These are phyloP conservation scores for Neodon shergylaensis DNA, from an alignment of 2,113 vertebrate genomes.

Conservation along the genomic window DNA sequence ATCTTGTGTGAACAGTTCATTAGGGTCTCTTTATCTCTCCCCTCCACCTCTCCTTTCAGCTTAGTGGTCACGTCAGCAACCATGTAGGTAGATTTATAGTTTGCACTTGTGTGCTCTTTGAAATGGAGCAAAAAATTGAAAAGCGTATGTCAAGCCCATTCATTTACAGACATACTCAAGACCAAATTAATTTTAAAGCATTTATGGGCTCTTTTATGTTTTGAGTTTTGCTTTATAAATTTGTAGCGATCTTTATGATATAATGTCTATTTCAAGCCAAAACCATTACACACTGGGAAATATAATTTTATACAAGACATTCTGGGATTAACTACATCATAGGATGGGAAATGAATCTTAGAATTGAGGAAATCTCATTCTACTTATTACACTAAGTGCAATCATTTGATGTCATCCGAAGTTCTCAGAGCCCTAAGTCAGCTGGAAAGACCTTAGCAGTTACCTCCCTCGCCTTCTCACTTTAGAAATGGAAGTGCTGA, in stretches of 20 bases:
- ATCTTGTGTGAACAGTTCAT: conserved; percentile 73
- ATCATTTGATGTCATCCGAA: conserved; percentile 4
- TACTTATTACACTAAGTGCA: conserved; percentile 69
- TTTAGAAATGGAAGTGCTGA: conserved; percentile 34
- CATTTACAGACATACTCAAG: conserved; percentile 79
- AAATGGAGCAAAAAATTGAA: conserved; percentile 82
- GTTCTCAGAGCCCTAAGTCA: neutral
- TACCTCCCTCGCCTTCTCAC: neutral
- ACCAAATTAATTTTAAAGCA: conserved; percentile 86
- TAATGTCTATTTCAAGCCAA: conserved; percentile 77
- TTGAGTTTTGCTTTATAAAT: conserved; percentile 82
- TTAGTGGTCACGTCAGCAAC: conserved; percentile 76
- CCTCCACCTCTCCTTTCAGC: conserved; percentile 17
- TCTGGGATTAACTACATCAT: conserved; percentile 56
- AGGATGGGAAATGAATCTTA: conserved; percentile 74
- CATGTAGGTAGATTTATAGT: conserved; percentile 80
- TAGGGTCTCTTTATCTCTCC: conserved; percentile 62
- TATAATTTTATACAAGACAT: conserved; percentile 67
- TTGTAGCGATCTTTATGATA: conserved; percentile 78
- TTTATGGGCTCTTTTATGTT: conserved; percentile 81
- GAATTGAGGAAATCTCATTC: conserved; percentile 64
- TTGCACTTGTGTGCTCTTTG: conserved; percentile 78
- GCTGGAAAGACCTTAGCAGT: neutral
- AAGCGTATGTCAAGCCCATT: conserved; percentile 82
- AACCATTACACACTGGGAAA: conserved; percentile 69